These are phyloP conservation scores for Cynaeus angustus DNA, from an alignment of 2,888 invertebrate species.

Conservation along the genomic window DNA sequence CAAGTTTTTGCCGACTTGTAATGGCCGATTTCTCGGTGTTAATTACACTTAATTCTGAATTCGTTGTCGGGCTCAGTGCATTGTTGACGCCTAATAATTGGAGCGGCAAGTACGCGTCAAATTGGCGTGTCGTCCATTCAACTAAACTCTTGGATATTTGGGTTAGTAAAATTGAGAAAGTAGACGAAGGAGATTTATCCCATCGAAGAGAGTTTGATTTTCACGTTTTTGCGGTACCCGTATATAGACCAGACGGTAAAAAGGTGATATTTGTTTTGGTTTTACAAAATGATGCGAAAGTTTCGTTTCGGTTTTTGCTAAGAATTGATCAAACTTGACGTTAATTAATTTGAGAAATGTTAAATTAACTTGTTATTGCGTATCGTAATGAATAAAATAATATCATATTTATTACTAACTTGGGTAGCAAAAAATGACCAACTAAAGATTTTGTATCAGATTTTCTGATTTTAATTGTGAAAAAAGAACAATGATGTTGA, in stretches of 20 bases:
- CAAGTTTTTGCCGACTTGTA: slow-evolving; percentile 11
- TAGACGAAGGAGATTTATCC: background rate
- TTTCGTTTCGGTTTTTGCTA: too few species aligned
- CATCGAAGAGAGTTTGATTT: background rate
- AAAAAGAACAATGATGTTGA: too few species aligned
- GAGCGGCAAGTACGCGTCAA: slow-evolving; percentile 14
- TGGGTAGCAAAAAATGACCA: too few species aligned
- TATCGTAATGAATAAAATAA: too few species aligned
- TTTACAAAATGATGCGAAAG: too few species aligned
- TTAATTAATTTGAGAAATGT: too few species aligned
- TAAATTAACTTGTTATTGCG: too few species aligned
- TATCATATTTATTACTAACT: too few species aligned
- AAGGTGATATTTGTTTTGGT: background rate
- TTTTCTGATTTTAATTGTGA: too few species aligned
- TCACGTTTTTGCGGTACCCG: background rate
- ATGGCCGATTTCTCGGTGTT: background rate
- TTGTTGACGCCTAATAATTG: slow-evolving; percentile 1
- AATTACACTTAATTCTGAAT: slow-evolving; percentile 5
- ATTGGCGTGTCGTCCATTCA: slow-evolving; percentile 6
- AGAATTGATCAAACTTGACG: too few species aligned
- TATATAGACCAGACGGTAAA: too few species aligned
- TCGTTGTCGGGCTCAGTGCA: background rate
- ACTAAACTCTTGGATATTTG: slow-evolving; percentile 26
- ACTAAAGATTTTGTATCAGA: too few species aligned
- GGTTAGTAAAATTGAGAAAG: slow-evolving; percentile 38